Conservation (phyloP, 64 coral and sea anemone genomes). For the Stylophora pistillata region DNA sequence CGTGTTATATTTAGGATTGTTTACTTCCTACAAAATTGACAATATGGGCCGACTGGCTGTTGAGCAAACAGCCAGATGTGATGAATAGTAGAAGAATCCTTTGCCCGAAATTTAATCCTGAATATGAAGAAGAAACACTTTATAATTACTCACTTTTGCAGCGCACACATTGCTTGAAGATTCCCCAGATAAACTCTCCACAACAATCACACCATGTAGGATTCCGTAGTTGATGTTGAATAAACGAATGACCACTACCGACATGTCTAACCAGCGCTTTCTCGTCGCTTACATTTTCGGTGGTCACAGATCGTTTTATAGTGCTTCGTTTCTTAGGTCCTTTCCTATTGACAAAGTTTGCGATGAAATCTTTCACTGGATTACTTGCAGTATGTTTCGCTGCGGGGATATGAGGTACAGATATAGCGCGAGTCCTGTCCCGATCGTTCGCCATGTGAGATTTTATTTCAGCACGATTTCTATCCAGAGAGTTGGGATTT, state of each 20-base stretch:
- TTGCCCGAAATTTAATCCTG: not conserved
- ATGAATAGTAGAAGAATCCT: not conserved
- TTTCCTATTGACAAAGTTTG: slow-evolving; percentile 77
- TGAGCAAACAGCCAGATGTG: not conserved
- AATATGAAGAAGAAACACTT: not conserved
- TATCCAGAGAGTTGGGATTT: slow-evolving; percentile 33
- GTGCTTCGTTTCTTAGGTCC: slow-evolving; percentile 60
- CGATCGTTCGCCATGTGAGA: slow-evolving; percentile 36
- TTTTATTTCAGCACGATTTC: slow-evolving; percentile 28
- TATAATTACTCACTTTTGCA: slow-evolving; percentile 86
- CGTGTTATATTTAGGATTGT: too few species aligned
- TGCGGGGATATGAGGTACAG: slow-evolving; percentile 56
- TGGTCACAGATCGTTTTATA: slow-evolving; percentile 53
- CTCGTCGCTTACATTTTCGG: slow-evolving; percentile 58
- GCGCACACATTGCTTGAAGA: slow-evolving; percentile 87
- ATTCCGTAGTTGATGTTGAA: slow-evolving; percentile 69
- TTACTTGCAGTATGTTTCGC: slow-evolving; percentile 52
- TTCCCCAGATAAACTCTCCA: slow-evolving; percentile 94
- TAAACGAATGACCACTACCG: slow-evolving; percentile 78
- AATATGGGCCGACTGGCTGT: not conserved
- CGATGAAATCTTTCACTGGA: slow-evolving; percentile 92
- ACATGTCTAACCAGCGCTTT: slow-evolving; percentile 35
- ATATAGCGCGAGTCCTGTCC: slow-evolving; percentile 38
- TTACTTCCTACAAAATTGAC: not conserved
- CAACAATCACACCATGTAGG: slow-evolving; percentile 95